These are phyloP conservation scores for Sphaerophoria rueppellii DNA, from an alignment of 2,888 invertebrate species.

Conservation along the genomic window DNA sequence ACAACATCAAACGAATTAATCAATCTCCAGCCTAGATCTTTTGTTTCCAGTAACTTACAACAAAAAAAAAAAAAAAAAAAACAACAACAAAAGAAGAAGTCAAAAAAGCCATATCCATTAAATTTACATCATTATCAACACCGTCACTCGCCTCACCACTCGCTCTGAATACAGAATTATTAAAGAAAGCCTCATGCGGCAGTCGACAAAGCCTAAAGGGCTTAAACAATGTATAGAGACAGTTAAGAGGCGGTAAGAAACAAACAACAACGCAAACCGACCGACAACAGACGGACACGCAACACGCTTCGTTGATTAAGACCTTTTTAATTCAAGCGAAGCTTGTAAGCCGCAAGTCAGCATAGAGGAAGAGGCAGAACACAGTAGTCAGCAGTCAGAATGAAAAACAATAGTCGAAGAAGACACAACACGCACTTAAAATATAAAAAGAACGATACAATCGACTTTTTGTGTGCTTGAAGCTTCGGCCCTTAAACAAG, in stretches of 20 bases:
- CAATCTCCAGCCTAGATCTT: constrained; percentile 45
- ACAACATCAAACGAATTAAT: constrained; percentile 42
- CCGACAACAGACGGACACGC: constrained; percentile 66
- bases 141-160: constrained; percentile 28
- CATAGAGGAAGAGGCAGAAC: neutral
- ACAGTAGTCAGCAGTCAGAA: neutral
- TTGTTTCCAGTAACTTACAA: neutral
- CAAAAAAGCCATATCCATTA: constrained; percentile 41
- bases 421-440: constrained; percentile 59
- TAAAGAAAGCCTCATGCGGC: constrained; percentile 22
- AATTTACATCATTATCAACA: constrained; percentile 71
- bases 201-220: constrained; percentile 43
- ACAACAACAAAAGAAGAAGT: neutral
- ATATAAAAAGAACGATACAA: constrained; percentile 60
- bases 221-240: constrained; percentile 45
- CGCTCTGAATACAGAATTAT: constrained; percentile 41
- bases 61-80: neutral
- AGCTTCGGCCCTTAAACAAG: constrained; percentile 33
- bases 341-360: constrained; percentile 2
- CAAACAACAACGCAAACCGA: constrained; percentile 49
- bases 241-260: constrained; percentile 29
- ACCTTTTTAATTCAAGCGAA: constrained; percentile 54
- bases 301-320: constrained; percentile 71
- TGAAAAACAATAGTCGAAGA: constrained; percentile 29
- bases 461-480: constrained; percentile 32